These are phyloP conservation scores for Uropetala carovei DNA, from an alignment of 2,888 invertebrate species.

Conservation along the genomic window DNA sequence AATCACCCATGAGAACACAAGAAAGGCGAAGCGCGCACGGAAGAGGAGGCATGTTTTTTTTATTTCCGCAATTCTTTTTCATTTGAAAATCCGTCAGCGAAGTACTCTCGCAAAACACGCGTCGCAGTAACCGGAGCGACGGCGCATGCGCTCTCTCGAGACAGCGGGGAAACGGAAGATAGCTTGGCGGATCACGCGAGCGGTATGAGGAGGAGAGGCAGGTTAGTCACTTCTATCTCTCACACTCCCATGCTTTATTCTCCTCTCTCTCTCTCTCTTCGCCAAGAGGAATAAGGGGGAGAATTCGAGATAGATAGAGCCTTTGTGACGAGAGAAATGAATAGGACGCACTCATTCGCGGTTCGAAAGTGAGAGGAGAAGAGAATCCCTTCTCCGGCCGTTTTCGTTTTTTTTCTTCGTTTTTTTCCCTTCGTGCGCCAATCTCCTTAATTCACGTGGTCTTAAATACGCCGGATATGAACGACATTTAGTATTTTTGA, in stretches of 20 bases:
- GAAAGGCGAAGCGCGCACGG: not conserved
- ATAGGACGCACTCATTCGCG: not conserved
- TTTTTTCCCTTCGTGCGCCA: not conserved
- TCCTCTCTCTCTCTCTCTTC: not conserved
- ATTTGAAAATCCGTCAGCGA: not conserved
- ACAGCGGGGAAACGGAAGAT: not conserved
- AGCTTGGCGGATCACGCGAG: not conserved
- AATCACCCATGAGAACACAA: not conserved
- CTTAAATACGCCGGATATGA: no score
- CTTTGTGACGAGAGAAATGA: constrained; percentile 1
- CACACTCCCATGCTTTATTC: not conserved
- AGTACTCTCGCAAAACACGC: no score
- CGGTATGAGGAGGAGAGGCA: not conserved
- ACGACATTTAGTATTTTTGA: no score
- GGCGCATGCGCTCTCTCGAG: not conserved
- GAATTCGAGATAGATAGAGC: not conserved
- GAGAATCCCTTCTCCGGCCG: not conserved
- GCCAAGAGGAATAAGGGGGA: not conserved
- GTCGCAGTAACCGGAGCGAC: not conserved
- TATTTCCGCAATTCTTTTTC: not conserved
- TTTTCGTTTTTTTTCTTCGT: not conserved
- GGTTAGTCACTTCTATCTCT: not conserved
- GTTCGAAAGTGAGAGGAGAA: not conserved
- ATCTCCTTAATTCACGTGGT: no score
- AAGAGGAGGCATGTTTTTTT: not conserved